Percentiles rank a stretch among this genome's conserved stretches.
Conservation (phyloP, 1,140 invertebrate species). For the Aphaenogaster floridana region DNA sequence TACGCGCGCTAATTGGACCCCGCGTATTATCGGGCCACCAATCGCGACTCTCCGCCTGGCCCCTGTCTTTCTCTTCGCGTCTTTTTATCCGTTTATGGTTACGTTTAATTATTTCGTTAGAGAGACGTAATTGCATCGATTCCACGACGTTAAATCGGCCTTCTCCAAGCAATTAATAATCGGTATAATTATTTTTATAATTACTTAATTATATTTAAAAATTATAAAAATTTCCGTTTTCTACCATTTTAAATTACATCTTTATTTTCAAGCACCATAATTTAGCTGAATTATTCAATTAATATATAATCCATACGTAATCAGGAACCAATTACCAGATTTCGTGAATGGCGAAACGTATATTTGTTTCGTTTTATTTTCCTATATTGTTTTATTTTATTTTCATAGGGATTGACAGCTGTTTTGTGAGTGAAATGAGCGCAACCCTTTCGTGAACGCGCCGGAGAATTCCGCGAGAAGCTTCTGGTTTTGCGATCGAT, state of each 20-base stretch:
- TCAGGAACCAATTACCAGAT: background rate
- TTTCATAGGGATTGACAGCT: background rate
- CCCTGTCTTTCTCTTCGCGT: background rate
- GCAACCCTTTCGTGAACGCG: slow-evolving; percentile 6
- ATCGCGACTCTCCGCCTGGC: slow-evolving; percentile 39
- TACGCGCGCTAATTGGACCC: slow-evolving; percentile 64
- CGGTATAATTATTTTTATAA: background rate
- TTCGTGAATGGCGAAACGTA: background rate
- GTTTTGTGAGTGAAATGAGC: slow-evolving; percentile 36
- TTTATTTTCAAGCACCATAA: background rate
- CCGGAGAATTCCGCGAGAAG: slow-evolving; percentile 58
- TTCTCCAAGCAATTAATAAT: background rate
- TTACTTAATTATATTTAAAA: background rate
- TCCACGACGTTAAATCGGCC: background rate
- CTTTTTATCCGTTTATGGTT: slow-evolving; percentile 14
- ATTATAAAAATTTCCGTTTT: background rate
- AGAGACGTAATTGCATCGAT: background rate
- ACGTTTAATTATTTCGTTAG: slow-evolving; percentile 21
- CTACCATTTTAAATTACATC: background rate
- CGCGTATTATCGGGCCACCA: slow-evolving; percentile 41
- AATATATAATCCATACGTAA: background rate
- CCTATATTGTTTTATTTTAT: background rate
- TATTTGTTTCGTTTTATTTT: background rate
- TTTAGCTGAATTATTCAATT: background rate
- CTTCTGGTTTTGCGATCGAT: slow-evolving; percentile 59